phyloP scores from a whole-genome alignment of 2,888 invertebrate genomes.

The Lithophane ornitopus region DNA sequence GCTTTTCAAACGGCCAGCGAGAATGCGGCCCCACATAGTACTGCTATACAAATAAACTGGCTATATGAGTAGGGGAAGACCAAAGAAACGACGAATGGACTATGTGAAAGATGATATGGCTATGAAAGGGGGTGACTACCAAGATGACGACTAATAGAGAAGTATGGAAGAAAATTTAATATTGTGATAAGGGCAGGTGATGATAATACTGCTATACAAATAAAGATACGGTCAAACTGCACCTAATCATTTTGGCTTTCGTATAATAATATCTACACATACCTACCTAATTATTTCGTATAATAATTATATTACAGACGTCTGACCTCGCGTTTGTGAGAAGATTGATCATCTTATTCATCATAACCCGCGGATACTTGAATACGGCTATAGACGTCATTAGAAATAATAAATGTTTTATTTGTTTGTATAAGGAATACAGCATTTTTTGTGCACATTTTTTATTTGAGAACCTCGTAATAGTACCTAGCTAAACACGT shows the following conservation, averaged over 20 bases:
- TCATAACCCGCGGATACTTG: slow-evolving; percentile 17
- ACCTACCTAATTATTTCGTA: slow-evolving; percentile 33
- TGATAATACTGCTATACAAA: slow-evolving; percentile 1
- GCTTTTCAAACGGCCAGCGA: slow-evolving; percentile 16
- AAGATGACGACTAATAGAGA: neutral
- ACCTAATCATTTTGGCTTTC: slow-evolving; percentile 33
- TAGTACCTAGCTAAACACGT: slow-evolving; percentile 19
- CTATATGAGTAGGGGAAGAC: too few relatives aligned
- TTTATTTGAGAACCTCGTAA: slow-evolving; percentile 20
- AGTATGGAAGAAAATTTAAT: too few relatives aligned
- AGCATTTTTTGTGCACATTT: slow-evolving; percentile 23
- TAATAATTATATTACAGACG: slow-evolving; percentile 46
- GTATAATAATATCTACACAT: slow-evolving; percentile 31
- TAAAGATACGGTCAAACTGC: slow-evolving; percentile 27
- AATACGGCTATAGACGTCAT: slow-evolving; percentile 25
- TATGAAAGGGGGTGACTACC: neutral
- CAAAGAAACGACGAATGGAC: neutral
- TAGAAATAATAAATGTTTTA: slow-evolving; percentile 41
- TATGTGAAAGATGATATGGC: neutral
- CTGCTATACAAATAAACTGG: slow-evolving; percentile 8
- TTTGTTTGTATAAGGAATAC: slow-evolving; percentile 21
- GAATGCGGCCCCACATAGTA: slow-evolving; percentile 7
- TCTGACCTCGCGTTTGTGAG: slow-evolving; percentile 43
- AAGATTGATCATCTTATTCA: slow-evolving; percentile 46
- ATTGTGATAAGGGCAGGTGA: neutral